These are phyloP conservation scores for Pantherophis vulpinus DNA, from an alignment of 2,797 vertebrate genomes.

Conservation along the genomic window DNA sequence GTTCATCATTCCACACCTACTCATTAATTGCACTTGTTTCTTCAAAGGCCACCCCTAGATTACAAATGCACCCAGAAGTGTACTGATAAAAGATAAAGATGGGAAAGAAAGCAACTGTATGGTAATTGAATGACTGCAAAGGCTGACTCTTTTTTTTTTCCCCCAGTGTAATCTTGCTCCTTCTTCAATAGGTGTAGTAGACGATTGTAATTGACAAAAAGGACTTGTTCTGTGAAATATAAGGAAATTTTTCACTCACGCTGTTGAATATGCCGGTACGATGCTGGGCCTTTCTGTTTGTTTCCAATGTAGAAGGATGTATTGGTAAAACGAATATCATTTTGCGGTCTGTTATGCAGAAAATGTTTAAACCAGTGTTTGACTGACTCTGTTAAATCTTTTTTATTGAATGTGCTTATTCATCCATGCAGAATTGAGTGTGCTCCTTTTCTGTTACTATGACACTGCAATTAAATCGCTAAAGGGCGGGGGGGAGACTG, in stretches of 20 bases:
- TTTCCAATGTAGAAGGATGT: slow-evolving; percentile 68
- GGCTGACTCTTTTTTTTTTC: not conserved
- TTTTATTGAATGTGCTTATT: slow-evolving; percentile 76
- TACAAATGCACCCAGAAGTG: slow-evolving; percentile 38
- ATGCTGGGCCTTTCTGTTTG: slow-evolving; percentile 68
- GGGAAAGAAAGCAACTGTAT: slow-evolving; percentile 21
- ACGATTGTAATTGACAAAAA: slow-evolving; percentile 61
- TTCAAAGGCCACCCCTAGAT: slow-evolving; percentile 5
- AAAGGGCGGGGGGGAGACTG: slow-evolving; percentile 54
- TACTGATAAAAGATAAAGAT: slow-evolving; percentile 35
- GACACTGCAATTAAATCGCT: slow-evolving; percentile 76
- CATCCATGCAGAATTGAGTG: slow-evolving; percentile 73
- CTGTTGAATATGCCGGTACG: slow-evolving; percentile 65
- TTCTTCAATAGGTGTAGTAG: slow-evolving; percentile 44
- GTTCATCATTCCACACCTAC: slow-evolving; percentile 4
- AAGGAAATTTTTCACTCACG: slow-evolving; percentile 60
- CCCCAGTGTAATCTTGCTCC: slow-evolving; percentile 29
- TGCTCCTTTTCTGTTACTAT: slow-evolving; percentile 75
- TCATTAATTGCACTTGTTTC: slow-evolving; percentile 39
- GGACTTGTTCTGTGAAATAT: slow-evolving; percentile 63
- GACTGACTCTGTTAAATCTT: slow-evolving; percentile 78
- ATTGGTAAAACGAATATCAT: slow-evolving; percentile 75
- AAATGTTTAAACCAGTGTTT: slow-evolving; percentile 79
- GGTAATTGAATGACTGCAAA: slow-evolving; percentile 40
- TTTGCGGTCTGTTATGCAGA: slow-evolving; percentile 80